Conservation (phyloP, 2,113 vertebrate species). For the Actinemys pallida region DNA sequence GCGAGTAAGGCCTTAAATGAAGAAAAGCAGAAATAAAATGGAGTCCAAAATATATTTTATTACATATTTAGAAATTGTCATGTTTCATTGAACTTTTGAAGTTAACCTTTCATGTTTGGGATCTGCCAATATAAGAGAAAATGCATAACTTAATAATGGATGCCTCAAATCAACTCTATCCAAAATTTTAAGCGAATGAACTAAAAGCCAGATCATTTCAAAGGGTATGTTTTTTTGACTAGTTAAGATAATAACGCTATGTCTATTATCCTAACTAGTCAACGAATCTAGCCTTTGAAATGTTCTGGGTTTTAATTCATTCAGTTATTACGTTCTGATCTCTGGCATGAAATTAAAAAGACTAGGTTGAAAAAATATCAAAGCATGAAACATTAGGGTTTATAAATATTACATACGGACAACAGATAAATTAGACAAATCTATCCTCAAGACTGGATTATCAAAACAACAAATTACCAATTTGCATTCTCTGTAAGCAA, state of each 20-base stretch:
- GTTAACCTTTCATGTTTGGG: slow-evolving; percentile 9
- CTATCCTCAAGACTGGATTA: not conserved
- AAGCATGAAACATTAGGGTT: not conserved
- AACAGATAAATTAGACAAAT: slow-evolving; percentile 30
- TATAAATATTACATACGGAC: slow-evolving; percentile 1
- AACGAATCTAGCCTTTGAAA: slow-evolving; percentile 15
- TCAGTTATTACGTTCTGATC: slow-evolving; percentile 27
- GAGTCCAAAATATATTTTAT: not conserved
- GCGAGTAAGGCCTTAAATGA: not conserved
- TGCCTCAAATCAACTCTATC: not conserved
- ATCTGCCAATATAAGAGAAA: slow-evolving; percentile 11
- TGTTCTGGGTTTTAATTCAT: slow-evolving; percentile 7
- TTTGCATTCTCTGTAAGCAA: slow-evolving; percentile 31
- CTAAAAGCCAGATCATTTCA: slow-evolving; percentile 53
- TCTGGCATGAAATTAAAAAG: slow-evolving; percentile 37
- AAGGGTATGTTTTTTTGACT: slow-evolving; percentile 26
- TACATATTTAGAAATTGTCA: not conserved
- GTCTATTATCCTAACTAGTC: not conserved
- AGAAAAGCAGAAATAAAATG: accelerated
- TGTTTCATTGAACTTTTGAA: not conserved
- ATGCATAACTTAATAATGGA: not conserved
- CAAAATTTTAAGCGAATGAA: not conserved
- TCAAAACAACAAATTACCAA: slow-evolving; percentile 17
- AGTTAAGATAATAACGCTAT: slow-evolving; percentile 35
- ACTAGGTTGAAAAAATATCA: slow-evolving; percentile 46